phyloP scores from a whole-genome alignment of 2,888 invertebrate genomes.

The Tupiocoris notatus region DNA sequence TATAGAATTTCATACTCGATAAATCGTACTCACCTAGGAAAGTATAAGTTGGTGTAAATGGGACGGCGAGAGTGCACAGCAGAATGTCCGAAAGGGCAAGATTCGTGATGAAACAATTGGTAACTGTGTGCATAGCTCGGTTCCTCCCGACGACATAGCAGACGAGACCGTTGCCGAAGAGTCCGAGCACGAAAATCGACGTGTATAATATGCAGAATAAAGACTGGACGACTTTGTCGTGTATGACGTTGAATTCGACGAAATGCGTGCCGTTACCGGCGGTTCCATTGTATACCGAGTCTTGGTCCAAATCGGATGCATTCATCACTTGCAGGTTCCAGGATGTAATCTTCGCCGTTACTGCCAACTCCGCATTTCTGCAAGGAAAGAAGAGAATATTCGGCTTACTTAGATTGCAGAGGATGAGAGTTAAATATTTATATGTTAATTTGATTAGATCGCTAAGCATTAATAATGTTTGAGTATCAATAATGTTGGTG shows the following conservation, averaged over 20 bases:
- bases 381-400: not conserved
- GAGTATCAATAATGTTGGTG: no score
- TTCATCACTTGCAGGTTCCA: conserved; percentile 25
- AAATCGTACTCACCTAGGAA: conserved; percentile 64
- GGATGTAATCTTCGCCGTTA: not conserved
- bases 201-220: conserved; percentile 74
- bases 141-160: conserved; percentile 91
- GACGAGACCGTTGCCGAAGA: conserved; percentile 86
- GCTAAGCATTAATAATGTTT: no score
- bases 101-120: conserved; percentile 96
- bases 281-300: not conserved
- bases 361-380: not conserved
- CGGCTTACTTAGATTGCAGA: no score
- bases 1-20: no score
- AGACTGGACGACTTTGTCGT: conserved; percentile 67
- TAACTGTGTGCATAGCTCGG: conserved; percentile 95
- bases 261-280: conserved; percentile 1
- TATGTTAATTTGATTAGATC: no score
- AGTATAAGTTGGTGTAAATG: conserved; percentile 93
- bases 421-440: no score
- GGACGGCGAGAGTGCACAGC: conserved; percentile 88
- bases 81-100: conserved; percentile 92
- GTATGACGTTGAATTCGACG: conserved; percentile 59
- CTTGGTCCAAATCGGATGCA: conserved; percentile 16
- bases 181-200: conserved; percentile 77